phyloP scores from a whole-genome alignment of 2,113 vertebrate genomes.

The Piaya cayana region DNA sequence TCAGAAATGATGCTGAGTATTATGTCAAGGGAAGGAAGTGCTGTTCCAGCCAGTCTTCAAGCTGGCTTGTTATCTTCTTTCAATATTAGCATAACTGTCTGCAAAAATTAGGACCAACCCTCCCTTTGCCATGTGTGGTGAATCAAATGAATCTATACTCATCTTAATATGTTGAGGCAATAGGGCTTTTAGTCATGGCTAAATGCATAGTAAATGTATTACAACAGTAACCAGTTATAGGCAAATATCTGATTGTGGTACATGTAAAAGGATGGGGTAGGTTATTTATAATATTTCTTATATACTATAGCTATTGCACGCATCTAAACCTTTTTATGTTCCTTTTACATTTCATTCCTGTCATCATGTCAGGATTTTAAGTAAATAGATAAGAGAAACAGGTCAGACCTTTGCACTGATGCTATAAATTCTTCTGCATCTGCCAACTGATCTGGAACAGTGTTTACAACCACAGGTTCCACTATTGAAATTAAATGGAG shows the following conservation, averaged over 20 bases:
- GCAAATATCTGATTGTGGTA: not conserved
- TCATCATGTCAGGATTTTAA: not conserved
- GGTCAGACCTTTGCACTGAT: not conserved
- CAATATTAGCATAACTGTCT: not conserved
- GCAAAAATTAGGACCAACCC: not conserved
- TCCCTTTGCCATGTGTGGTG: not conserved
- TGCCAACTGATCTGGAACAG: accelerated
- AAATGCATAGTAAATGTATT: not conserved
- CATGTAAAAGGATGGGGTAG: not conserved
- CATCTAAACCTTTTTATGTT: not conserved
- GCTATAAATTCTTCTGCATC: not conserved
- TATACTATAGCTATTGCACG: not conserved
- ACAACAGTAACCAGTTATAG: not conserved
- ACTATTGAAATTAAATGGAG: not conserved
- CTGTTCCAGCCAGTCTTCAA: not conserved
- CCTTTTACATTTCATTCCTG: not conserved
- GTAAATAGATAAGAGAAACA: not conserved
- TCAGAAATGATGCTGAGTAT: not conserved
- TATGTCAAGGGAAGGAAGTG: not conserved
- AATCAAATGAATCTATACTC: not conserved
- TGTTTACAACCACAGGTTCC: not conserved
- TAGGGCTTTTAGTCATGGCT: not conserved
- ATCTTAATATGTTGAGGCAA: not conserved
- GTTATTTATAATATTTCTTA: not conserved
- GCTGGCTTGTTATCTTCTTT: not conserved